phyloP scores from a whole-genome alignment of 2,113 vertebrate genomes.

The Uropsilus gracilis region DNA sequence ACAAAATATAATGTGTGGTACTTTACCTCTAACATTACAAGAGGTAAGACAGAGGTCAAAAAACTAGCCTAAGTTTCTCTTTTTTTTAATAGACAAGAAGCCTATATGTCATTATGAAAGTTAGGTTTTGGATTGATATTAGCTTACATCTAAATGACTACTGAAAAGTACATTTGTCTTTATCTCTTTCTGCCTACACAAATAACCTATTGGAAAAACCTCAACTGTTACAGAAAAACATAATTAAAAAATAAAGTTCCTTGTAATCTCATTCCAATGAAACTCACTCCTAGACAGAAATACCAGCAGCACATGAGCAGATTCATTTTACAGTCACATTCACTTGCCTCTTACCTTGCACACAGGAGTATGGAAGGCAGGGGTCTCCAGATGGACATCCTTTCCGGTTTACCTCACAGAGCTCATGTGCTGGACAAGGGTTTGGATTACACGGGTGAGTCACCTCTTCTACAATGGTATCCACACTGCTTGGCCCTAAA shows the following conservation, averaged over 20 bases:
- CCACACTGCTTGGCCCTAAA: constrained; percentile 93
- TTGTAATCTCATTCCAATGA: not conserved
- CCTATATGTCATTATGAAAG: not conserved
- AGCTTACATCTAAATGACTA: constrained; percentile 43
- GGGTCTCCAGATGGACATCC: constrained; percentile 91
- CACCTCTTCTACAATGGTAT: constrained; percentile 92
- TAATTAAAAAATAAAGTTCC: not conserved
- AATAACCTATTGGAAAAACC: constrained; percentile 2
- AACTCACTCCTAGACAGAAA: not conserved
- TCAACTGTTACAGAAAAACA: not conserved
- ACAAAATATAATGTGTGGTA: not conserved
- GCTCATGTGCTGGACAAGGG: constrained; percentile 93
- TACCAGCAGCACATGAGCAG: not conserved
- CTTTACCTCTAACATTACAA: not conserved
- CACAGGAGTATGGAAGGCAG: constrained; percentile 94
- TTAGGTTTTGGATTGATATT: not conserved
- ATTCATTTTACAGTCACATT: not conserved
- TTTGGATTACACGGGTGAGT: constrained; percentile 99
- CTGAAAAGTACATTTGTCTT: not conserved
- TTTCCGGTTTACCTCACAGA: constrained; percentile 97
- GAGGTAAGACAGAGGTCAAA: not conserved
- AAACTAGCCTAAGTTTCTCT: not conserved
- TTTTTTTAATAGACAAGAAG: not conserved
- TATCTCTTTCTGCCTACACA: not conserved
- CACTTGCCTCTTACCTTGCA: constrained; percentile 88